Percentiles rank a stretch among this genome's conserved stretches.
Evolutionary conservation across 2,113 vertebrate species (phyloP).

Genomic region (Excalfactoria chinensis): DNA sequence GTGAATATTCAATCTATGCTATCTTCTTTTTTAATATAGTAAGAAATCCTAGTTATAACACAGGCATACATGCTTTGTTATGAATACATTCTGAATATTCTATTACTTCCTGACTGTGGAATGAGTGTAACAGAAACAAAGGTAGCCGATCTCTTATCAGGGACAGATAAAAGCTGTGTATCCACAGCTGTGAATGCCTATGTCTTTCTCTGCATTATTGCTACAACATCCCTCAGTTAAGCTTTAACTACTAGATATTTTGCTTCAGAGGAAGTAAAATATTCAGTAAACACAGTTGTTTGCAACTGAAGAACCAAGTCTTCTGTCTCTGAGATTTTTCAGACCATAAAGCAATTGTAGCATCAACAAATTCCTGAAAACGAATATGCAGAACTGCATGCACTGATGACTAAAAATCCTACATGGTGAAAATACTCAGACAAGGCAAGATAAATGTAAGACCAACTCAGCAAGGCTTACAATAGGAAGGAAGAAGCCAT

Average conservation of each 20-base stretch:
- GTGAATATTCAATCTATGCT: not conserved
- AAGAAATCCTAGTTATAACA: not conserved
- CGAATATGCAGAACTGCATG: not conserved
- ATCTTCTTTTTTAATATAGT: not conserved
- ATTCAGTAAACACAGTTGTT: not conserved
- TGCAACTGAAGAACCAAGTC: not conserved
- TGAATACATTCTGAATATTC: conserved; percentile 33
- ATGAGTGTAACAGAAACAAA: not conserved
- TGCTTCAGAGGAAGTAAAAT: not conserved
- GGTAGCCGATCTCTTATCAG: not conserved
- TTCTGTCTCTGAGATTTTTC: not conserved
- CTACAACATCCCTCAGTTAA: not conserved
- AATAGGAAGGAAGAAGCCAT: not conserved
- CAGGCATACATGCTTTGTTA: not conserved
- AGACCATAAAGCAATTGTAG: not conserved
- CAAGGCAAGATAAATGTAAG: not conserved
- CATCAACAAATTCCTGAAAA: not conserved
- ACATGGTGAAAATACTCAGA: not conserved
- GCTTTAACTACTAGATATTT: not conserved
- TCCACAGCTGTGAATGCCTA: not conserved
- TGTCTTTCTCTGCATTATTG: not conserved
- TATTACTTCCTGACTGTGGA: not conserved
- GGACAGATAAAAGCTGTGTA: too few species aligned
- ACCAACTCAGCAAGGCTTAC: not conserved
- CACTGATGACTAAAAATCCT: not conserved